Conservation (phyloP, 2,797 vertebrate species). For the Okamejei kenojei region DNA sequence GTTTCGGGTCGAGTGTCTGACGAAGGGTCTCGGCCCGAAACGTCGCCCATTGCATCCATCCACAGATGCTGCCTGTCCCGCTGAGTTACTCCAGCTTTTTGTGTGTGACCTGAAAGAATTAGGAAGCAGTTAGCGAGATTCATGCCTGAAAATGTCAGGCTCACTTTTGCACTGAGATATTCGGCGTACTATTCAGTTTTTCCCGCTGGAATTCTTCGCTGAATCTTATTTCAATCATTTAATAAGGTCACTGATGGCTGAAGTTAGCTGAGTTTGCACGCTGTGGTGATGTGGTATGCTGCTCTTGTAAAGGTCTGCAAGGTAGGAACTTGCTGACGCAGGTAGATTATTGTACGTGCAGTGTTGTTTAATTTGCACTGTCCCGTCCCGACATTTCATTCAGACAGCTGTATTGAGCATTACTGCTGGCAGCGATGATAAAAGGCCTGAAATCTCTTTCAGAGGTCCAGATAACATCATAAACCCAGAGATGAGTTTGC, state of each 20-base stretch:
- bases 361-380: not conserved
- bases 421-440: not conserved
- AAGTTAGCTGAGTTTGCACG: conserved; percentile 13
- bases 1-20: too few relatives aligned
- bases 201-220: not conserved
- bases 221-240: conserved; percentile 7
- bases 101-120: not conserved
- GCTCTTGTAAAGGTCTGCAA: not conserved
- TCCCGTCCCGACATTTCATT: not conserved
- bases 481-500: not conserved
- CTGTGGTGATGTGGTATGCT: not conserved
- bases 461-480: not conserved
- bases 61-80: too few relatives aligned
- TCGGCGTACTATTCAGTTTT: not conserved
- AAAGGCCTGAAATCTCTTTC: not conserved
- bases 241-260: conserved; percentile 18
- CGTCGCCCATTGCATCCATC: too few relatives aligned
- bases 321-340: not conserved
- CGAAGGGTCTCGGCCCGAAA: too few relatives aligned
- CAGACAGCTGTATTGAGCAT: not conserved
- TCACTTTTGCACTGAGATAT: not conserved
- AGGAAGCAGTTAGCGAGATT: not conserved
- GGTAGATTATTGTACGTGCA: not conserved
- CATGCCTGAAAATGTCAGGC: not conserved
- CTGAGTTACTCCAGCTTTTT: too few relatives aligned